Conservation (phyloP, 2,113 vertebrate genomes). For the Sphaerodactylus townsendi region DNA sequence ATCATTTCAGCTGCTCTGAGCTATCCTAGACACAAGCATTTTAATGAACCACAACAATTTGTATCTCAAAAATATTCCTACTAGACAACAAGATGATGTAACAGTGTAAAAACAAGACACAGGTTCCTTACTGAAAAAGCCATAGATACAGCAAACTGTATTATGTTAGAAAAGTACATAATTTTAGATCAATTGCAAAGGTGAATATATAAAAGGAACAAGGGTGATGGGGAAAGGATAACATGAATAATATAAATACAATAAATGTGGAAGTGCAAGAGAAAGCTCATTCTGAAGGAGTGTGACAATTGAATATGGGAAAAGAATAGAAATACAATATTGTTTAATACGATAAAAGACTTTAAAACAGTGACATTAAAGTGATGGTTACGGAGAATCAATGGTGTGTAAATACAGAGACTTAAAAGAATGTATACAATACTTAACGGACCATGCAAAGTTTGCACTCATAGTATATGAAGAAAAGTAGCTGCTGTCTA, state of each 20-base stretch:
- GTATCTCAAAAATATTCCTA: constrained; percentile 16
- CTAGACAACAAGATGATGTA: background rate
- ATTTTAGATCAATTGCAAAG: background rate
- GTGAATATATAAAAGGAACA: background rate
- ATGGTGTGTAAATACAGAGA: background rate
- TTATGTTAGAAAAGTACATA: background rate
- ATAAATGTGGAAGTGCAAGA: background rate
- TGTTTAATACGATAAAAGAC: background rate
- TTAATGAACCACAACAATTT: constrained; percentile 29
- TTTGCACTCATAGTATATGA: background rate
- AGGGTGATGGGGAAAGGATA: background rate
- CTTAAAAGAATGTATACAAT: background rate
- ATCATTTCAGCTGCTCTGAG: background rate
- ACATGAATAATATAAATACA: background rate
- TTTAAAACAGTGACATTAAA: background rate
- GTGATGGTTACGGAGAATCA: background rate
- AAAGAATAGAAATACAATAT: background rate
- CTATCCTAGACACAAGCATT: too few species aligned
- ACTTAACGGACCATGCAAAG: background rate
- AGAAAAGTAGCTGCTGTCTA: background rate
- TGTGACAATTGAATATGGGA: background rate
- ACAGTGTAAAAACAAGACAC: background rate
- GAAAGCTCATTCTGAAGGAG: background rate
- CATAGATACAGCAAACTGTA: background rate
- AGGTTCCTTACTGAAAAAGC: background rate